phyloP scores from a whole-genome alignment of 1,140 invertebrate genomes.

The Nasonia longicornis region DNA sequence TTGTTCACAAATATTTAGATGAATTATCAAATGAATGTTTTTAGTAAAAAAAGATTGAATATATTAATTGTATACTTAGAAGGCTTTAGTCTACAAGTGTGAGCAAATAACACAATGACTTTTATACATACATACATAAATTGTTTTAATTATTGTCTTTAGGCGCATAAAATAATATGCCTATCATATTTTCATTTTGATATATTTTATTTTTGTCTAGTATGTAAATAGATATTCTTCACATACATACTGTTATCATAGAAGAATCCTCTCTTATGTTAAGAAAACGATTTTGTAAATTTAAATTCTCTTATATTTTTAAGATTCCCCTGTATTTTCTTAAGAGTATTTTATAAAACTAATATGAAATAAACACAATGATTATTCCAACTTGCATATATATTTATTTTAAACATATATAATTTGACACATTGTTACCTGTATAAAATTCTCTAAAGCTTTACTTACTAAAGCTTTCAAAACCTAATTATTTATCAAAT shows the following conservation, averaged over 20 bases:
- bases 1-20: slow-evolving; percentile 29
- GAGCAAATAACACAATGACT: slow-evolving; percentile 28
- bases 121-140: slow-evolving; percentile 34
- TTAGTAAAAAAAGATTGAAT: slow-evolving; percentile 7
- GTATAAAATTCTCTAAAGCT: slow-evolving; percentile 28
- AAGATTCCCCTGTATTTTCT: slow-evolving; percentile 46
- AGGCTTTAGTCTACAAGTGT: slow-evolving; percentile 31
- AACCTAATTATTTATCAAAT: slow-evolving; percentile 24
- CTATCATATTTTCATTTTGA: slow-evolving; percentile 23
- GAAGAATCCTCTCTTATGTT: slow-evolving; percentile 33
- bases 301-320: slow-evolving; percentile 36
- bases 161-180: slow-evolving; percentile 12
- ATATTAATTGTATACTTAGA: slow-evolving; percentile 23
- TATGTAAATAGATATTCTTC: slow-evolving; percentile 45
- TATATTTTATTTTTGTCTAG: slow-evolving; percentile 31
- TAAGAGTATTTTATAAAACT: slow-evolving; percentile 49
- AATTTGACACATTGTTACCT: slow-evolving; percentile 44
- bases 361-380: slow-evolving; percentile 46
- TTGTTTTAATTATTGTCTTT: slow-evolving; percentile 31
- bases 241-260: slow-evolving; percentile 34
- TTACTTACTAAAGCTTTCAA: background rate
- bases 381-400: slow-evolving; percentile 43
- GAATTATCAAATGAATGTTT: slow-evolving; percentile 26
- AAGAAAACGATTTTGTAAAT: slow-evolving; percentile 44
- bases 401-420: slow-evolving; percentile 43